phyloP scores from a whole-genome alignment of 2,113 vertebrate species.

The Edolisoma coerulescens region DNA sequence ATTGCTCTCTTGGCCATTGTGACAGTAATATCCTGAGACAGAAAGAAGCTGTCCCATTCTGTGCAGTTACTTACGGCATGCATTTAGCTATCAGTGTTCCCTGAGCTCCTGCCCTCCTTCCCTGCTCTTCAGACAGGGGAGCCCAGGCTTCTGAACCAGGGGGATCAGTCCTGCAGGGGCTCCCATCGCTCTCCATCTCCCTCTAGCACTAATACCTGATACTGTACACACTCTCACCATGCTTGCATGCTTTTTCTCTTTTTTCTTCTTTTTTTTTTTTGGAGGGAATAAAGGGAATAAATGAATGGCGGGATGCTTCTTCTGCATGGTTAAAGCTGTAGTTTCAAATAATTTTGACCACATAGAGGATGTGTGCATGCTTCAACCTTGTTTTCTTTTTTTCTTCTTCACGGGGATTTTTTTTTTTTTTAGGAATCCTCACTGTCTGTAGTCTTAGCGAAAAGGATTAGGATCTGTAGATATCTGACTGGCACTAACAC shows the following conservation, averaged over 20 bases:
- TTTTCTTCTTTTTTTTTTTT: background rate
- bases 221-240: background rate
- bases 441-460: background rate
- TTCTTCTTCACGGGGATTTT: background rate
- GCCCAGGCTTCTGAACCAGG: background rate
- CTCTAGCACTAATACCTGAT: background rate
- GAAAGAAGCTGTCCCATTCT: background rate
- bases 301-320: background rate
- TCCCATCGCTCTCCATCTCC: background rate
- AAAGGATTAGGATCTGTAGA: constrained; percentile 27
- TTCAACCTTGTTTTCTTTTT: background rate
- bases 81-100: background rate
- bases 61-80: background rate
- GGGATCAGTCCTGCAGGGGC: background rate
- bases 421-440: background rate
- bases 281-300: background rate
- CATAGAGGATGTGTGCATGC: background rate
- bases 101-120: background rate
- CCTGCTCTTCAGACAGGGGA: background rate
- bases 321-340: background rate
- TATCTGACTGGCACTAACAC: background rate
- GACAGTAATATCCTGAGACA: background rate
- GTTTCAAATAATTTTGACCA: background rate
- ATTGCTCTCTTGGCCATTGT: background rate
- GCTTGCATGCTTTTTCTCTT: background rate